Evolutionary conservation across 2,113 vertebrate genomes (phyloP).

Genomic region (Lipotes vexillifer): DNA sequence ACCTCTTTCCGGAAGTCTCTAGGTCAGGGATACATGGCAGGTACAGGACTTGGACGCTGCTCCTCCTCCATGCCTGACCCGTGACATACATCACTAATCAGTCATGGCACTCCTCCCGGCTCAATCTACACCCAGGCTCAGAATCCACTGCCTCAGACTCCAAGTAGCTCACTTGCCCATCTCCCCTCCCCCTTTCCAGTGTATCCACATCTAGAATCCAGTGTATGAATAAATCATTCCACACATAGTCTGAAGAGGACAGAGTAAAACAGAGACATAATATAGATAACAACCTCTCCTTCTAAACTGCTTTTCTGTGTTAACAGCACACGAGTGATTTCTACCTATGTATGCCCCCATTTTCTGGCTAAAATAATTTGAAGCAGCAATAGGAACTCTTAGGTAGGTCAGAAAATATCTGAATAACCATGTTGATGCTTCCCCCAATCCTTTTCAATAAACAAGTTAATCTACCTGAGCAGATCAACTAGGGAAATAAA

Average conservation of each 20-base stretch:
- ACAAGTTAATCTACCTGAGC: not conserved
- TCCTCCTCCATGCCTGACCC: not conserved
- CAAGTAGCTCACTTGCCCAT: not conserved
- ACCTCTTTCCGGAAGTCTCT: not conserved
- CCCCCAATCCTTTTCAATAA: not conserved
- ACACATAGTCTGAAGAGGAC: not conserved
- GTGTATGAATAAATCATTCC: not conserved
- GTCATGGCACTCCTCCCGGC: not conserved
- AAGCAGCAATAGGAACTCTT: not conserved
- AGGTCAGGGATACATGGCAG: not conserved
- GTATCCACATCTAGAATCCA: not conserved
- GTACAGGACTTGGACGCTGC: fast-evolving
- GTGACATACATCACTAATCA: not conserved
- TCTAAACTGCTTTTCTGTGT: not conserved
- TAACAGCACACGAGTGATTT: not conserved
- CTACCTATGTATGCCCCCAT: not conserved
- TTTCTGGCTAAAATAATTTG: not conserved
- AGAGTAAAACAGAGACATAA: not conserved
- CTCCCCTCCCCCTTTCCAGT: not conserved
- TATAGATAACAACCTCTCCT: not conserved
- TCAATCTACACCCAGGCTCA: not conserved
- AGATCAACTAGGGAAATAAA: not conserved
- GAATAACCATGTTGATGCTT: not conserved
- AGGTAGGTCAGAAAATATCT: not conserved
- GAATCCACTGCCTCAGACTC: not conserved